A percentile compares a stretch with the other conserved stretches of the same genome.
Evolutionary conservation across 1,140 invertebrate genomes (phyloP).

Genomic region (Drosophila equinoxialis): DNA sequence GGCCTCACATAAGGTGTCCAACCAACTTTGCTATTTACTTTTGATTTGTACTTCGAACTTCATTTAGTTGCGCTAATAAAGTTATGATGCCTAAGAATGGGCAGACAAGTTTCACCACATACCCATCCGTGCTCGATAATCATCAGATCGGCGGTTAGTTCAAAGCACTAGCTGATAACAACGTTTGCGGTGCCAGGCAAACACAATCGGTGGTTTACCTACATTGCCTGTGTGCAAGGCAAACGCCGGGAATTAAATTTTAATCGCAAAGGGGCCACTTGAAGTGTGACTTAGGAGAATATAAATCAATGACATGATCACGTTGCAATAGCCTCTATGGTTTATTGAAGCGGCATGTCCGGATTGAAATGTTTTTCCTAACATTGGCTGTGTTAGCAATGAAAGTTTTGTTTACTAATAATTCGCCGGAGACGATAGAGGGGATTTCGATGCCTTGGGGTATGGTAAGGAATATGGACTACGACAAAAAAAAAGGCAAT

Average conservation of each 20-base stretch:
- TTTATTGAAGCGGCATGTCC: not conserved
- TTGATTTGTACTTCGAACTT: constrained; percentile 2
- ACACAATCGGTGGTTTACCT: constrained; percentile 28
- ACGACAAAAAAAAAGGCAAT: constrained; percentile 19
- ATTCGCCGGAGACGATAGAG: constrained; percentile 27
- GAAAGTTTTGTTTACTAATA: constrained; percentile 14
- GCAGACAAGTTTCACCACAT: not conserved
- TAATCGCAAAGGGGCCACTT: constrained; percentile 76
- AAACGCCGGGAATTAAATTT: constrained; percentile 77
- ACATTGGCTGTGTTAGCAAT: constrained; percentile 51
- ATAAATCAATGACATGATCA: constrained; percentile 14
- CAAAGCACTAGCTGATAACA: constrained; percentile 65
- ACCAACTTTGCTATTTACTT: not conserved
- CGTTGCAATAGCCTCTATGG: not conserved
- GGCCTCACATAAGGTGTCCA: too few relatives aligned
- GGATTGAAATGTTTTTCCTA: constrained; percentile 22
- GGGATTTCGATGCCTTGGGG: not conserved
- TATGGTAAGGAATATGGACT: constrained; percentile 32
- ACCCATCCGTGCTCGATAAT: constrained; percentile 49
- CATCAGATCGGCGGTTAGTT: constrained; percentile 67
- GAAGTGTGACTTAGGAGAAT: constrained; percentile 65
- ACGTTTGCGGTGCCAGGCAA: constrained; percentile 5
- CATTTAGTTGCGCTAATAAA: constrained; percentile 5
- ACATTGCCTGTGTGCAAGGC: not conserved
- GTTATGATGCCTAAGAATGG: constrained; percentile 19